These are phyloP conservation scores for Pectinophora gossypiella DNA, from an alignment of 1,140 invertebrate genomes.

Conservation along the genomic window DNA sequence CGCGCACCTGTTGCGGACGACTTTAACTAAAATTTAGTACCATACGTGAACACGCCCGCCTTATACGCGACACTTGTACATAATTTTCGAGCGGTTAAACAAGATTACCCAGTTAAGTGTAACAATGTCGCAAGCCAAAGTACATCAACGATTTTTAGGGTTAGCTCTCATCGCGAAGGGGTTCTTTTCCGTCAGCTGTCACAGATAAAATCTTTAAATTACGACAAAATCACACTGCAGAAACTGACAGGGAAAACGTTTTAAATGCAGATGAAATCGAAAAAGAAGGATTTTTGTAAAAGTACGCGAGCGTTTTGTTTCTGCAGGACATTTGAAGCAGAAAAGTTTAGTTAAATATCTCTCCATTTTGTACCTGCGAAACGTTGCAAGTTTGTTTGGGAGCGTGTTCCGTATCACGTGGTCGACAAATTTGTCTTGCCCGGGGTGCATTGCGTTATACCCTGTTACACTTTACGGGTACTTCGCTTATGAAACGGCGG, in stretches of 20 bases:
- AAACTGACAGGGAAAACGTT: slow-evolving; percentile 7
- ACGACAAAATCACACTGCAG: neutral
- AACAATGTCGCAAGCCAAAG: neutral
- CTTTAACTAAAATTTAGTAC: slow-evolving; percentile 68
- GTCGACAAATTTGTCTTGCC: slow-evolving; percentile 35
- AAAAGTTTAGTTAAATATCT: neutral
- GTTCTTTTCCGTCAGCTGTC: neutral
- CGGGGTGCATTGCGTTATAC: slow-evolving; percentile 32
- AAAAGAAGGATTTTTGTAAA: neutral
- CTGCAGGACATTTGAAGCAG: neutral
- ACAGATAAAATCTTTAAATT: neutral
- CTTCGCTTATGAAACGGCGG: slow-evolving; percentile 43
- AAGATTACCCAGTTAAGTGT: slow-evolving; percentile 37
- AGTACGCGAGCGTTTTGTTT: neutral
- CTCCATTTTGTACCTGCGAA: slow-evolving; percentile 1
- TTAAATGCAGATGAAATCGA: neutral
- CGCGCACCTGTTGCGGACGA: slow-evolving; percentile 63
- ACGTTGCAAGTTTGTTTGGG: slow-evolving; percentile 9
- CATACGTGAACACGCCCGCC: slow-evolving; percentile 53
- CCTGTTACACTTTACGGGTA: slow-evolving; percentile 32
- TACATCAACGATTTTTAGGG: neutral
- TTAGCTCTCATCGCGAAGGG: neutral
- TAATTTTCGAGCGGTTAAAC: slow-evolving; percentile 60
- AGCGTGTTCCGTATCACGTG: slow-evolving; percentile 24
- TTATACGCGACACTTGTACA: slow-evolving; percentile 58